A percentile compares a stretch with the other conserved stretches of the same genome.
Evolutionary conservation across 2,888 invertebrate species (phyloP).

Genomic region (Balanococcus diminutus): DNA sequence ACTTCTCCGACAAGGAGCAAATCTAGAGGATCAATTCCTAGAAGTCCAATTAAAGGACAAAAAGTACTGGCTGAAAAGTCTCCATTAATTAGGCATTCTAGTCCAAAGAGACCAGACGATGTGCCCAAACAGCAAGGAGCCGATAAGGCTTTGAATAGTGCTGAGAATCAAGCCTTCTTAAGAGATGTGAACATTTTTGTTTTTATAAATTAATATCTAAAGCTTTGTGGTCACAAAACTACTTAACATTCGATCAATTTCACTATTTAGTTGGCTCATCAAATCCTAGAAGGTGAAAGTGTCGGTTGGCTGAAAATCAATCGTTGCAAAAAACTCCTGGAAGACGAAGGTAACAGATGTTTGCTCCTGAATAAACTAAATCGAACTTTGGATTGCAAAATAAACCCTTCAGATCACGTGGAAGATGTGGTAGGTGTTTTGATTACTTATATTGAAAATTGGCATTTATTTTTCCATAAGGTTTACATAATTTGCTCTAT

Average conservation of each 20-base stretch:
- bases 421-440: slow-evolving; percentile 97
- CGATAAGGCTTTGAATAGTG: slow-evolving; percentile 72
- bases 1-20: not conserved
- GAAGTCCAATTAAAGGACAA: slow-evolving; percentile 60
- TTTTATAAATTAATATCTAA: not conserved
- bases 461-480: too few relatives aligned
- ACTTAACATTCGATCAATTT: not conserved
- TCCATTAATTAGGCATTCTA: slow-evolving; percentile 82
- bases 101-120: slow-evolving; percentile 72
- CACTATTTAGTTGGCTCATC: slow-evolving; percentile 71
- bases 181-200: slow-evolving; percentile 73
- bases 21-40: not conserved
- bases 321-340: slow-evolving; percentile 93
- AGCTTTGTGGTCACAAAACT: too few relatives aligned
- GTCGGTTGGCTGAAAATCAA: slow-evolving; percentile 96
- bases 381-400: slow-evolving; percentile 87
- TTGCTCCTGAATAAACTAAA: slow-evolving; percentile 94
- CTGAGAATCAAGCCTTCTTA: slow-evolving; percentile 91
- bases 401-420: slow-evolving; percentile 93
- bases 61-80: slow-evolving; percentile 88
- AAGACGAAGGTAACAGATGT: slow-evolving; percentile 97
- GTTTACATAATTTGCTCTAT: too few relatives aligned
- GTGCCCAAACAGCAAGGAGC: slow-evolving; percentile 72
- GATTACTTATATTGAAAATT: not conserved
- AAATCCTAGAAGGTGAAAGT: slow-evolving; percentile 88